Evolutionary conservation across 2,113 vertebrate species (phyloP).

Genomic region (Sterna hirundo): DNA sequence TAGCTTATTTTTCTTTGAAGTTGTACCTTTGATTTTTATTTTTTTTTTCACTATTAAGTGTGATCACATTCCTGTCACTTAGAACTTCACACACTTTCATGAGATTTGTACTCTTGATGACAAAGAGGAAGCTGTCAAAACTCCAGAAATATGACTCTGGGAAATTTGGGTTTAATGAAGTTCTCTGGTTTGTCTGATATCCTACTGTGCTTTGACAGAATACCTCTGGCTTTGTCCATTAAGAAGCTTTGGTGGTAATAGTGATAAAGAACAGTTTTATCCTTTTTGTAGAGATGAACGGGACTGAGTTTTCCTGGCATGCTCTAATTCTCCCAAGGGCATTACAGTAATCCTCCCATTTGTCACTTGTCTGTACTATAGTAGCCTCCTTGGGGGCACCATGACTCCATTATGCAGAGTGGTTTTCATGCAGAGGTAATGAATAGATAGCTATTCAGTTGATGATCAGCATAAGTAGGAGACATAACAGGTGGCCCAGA

Average conservation of each 20-base stretch:
- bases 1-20: constrained; percentile 45
- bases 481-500: not conserved
- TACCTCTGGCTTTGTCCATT: not conserved
- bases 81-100: constrained; percentile 11
- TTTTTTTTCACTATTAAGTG: not conserved
- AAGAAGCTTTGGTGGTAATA: not conserved
- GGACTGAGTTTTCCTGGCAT: not conserved
- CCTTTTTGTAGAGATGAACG: not conserved
- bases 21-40: constrained; percentile 3
- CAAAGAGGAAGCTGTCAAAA: constrained; percentile 18
- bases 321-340: not conserved
- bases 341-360: constrained; percentile 9
- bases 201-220: not conserved
- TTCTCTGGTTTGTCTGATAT: not conserved
- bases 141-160: not conserved
- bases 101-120: not conserved
- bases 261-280: not conserved
- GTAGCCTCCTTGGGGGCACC: not conserved
- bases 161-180: constrained; percentile 14
- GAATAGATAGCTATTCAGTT: not conserved
- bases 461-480: not conserved
- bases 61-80: constrained; percentile 37
- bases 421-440: not conserved
- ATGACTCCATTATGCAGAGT: not conserved
- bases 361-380: not conserved